Percentiles rank a stretch among this genome's conserved stretches.
Conservation (phyloP, 1,140 invertebrate species). For the Drosophila grimshawi region DNA sequence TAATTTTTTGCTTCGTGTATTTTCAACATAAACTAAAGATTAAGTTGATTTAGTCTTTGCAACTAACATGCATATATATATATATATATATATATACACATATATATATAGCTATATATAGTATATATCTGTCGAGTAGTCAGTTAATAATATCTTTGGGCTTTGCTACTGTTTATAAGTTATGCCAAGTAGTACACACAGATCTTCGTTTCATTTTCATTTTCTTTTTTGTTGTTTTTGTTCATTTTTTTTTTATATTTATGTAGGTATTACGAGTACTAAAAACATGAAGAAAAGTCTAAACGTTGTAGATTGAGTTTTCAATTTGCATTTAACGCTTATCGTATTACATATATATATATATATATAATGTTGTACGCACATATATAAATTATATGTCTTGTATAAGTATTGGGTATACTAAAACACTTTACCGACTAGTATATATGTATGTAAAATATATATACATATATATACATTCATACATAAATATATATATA, state of each 20-base stretch:
- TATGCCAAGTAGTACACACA: conserved; percentile 64
- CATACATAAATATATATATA: conserved; percentile 32
- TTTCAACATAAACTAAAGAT: conserved; percentile 63
- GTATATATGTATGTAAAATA: conserved; percentile 52
- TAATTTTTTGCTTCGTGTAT: conserved; percentile 34
- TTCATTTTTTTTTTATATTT: conserved; percentile 8
- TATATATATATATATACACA: conserved; percentile 45
- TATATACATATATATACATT: conserved; percentile 48
- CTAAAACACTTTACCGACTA: conserved; percentile 53
- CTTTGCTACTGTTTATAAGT: conserved; percentile 65
- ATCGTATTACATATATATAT: conserved; percentile 13
- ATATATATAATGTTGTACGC: conserved; percentile 7
- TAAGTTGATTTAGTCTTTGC: conserved; percentile 74
- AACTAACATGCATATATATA: conserved; percentile 67
- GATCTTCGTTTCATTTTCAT: conserved; percentile 23
- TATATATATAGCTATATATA: conserved; percentile 56
- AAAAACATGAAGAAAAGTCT: conserved; percentile 51
- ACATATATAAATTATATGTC: conserved; percentile 37
- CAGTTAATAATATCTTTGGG: conserved; percentile 78
- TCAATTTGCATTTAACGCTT: conserved; percentile 20
- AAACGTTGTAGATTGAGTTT: conserved; percentile 52
- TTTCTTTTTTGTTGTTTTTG: not conserved
- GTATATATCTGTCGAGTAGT: conserved; percentile 50
- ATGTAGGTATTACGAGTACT: conserved; percentile 43
- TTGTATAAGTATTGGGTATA: conserved; percentile 44